Base-by-base conservation (phyloP, 2,797 vertebrate genomes). In the Esox masquinongy region DNA sequence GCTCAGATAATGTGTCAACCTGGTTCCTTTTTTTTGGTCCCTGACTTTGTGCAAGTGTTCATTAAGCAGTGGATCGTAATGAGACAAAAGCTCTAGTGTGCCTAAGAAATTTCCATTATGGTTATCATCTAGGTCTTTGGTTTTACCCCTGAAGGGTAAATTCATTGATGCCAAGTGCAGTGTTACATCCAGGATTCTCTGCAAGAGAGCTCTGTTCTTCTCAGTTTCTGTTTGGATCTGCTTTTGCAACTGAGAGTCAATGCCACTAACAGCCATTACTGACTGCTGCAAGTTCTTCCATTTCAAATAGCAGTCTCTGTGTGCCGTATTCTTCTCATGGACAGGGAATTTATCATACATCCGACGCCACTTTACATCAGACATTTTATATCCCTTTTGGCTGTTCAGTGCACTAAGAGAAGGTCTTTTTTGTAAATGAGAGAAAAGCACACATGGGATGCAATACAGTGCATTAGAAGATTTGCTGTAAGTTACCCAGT, bases 1-100 rank as follows among this genome's bases (percentile, higher is more conserved):
- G 70, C 74, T 78, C n/a, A 77, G 50, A 71, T 79, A 78, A n/a
- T n/a, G 81, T 56, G 73, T 81, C 70, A 83, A 36, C 26, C 51
- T 43, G 53, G 56, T 36, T 72, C 36, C 74, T n/a, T 74, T n/a
- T 74, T 59, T 78, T 34, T 75, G 70, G 64, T 82, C 50, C 71
- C 74, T 77, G 34, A 81, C 3, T 68, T 77, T 84, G 50, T 87
- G 29, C 5, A 79, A 77, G 70, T 83, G 73, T 47, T 85, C 72
- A 22, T 82, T 29, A 9, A 81, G 59, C 5, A 80, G 51, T n/a
- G 77, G 66, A 14, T 85, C 64, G 29, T 77, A 85, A 74, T 69
- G 76, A 5, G 74, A 69, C 51, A 82, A 56, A 3, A 82, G 17
- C 74, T 83, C 76, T 11, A 77, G 15, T 12, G 70, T 76, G 67